These are phyloP conservation scores for Clarias magur DNA, from an alignment of 2,113 vertebrate species.

Conservation along the genomic window DNA sequence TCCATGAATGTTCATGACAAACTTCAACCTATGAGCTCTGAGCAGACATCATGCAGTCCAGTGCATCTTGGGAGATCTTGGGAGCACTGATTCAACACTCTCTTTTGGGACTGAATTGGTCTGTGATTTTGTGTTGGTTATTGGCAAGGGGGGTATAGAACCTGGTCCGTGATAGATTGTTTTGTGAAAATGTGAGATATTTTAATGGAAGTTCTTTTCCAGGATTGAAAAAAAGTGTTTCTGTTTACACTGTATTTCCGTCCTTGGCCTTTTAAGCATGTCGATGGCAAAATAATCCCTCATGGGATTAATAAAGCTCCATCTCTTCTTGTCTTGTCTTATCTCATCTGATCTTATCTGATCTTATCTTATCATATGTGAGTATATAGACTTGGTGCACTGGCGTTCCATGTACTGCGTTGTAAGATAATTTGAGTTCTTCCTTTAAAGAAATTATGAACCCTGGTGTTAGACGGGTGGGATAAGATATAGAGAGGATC, in stretches of 20 bases:
- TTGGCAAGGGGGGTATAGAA: slow-evolving; percentile 3
- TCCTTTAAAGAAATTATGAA: neutral
- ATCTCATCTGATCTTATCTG: too few relatives aligned
- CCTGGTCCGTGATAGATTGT: too few relatives aligned
- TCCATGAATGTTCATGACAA: neutral
- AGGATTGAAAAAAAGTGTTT: too few relatives aligned
- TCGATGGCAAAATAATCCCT: too few relatives aligned
- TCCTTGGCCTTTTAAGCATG: too few relatives aligned
- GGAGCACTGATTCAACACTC: neutral
- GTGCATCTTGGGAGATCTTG: slow-evolving; percentile 27
- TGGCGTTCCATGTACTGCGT: neutral
- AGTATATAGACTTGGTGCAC: neutral
- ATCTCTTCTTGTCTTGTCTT: too few relatives aligned
- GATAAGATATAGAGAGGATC: neutral
- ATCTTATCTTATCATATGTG: too few relatives aligned
- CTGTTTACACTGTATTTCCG: too few relatives aligned
- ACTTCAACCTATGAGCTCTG: neutral
- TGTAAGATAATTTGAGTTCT: neutral
- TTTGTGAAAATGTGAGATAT: neutral
- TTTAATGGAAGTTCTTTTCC: neutral
- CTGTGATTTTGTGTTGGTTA: slow-evolving; percentile 15
- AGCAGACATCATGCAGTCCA: neutral
- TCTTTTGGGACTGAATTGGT: neutral
- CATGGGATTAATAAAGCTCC: too few relatives aligned
- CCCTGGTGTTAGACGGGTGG: neutral